Evolutionary conservation across 2,888 invertebrate genomes (phyloP), one percentile per base, ranked within the genome.

Genomic region (Orthosia gothica): DNA sequence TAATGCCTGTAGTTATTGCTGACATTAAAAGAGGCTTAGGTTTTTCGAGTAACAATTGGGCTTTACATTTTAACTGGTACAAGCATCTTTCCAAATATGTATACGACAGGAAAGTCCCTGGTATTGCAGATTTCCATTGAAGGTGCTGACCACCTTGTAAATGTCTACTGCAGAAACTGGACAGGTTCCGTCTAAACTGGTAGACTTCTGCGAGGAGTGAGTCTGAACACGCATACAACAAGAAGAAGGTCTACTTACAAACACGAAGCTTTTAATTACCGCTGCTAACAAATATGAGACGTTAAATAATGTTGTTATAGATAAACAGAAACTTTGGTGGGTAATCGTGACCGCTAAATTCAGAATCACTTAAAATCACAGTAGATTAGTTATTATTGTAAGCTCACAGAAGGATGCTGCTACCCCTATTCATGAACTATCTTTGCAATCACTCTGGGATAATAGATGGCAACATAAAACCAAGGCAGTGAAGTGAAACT

Each of bases 1-100:
- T 50, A 62, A 59, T 59, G 62, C 57, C 61, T 66, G 58, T 63
- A 64, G 59, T 59, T 65, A 62, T 61, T 55, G 5, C 64, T 52
- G 40, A 64, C 64, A 64, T 68, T 81, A 55, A 40, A 26, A 62
- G 45, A 49, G 59, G 47, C 59, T 75, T 76, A 61, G 50, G 40
- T 67, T 52, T 74, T 58, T 20, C 0, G 13, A 40, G 18, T 61
- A 18, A 20, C 11, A 68, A 76, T 74, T 32, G 16, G 13, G 11
- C 7, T 13, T 18, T 45, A 26, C 1, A 2, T 20, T 45, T 26
- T 15, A 74, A 49, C 9, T 45, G 16, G 20, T 26, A 15, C 26
- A 40, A 20, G 15, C 26, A 45, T 13, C 5, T 40, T 58, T 40
- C 18, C 9, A 18, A 58, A 58, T 3, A 32, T 32, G 1, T 32